Evolutionary conservation across 1,140 invertebrate genomes (phyloP), one percentile per base, ranked within the genome.

Genomic region (Cherax quadricarinatus): DNA sequence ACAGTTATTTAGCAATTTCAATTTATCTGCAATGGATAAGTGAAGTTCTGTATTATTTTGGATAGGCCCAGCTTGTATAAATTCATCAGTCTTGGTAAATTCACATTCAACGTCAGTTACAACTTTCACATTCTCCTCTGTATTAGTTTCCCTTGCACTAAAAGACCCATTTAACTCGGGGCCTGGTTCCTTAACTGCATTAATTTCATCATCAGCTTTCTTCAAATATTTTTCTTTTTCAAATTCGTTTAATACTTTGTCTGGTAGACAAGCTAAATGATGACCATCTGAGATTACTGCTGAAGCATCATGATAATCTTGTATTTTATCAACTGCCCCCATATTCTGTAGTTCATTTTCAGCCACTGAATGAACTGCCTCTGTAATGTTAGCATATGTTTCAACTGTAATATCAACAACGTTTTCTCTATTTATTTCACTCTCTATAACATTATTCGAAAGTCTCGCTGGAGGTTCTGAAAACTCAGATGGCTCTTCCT

Each of bases 1-100:
- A 88, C 81, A 87, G 49, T 88, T 80, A 57, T 62, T 88, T 53
- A 88, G 78, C 53, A 92, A 84, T 41, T 84, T 88, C 41, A 88
- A 70, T 57, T 84, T 88, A 53, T 92, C 91, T 75, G 91, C 83
- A 75, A 87, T 92, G 7, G 91, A 92, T 30, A 48, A 14, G 73
- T 92, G 78, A 41, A 92, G 66, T 78, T 30, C 70, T 30, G 12
- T 30, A 30, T 75, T 75, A 21, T 30, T 75, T 75, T 75, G 70
- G n/a, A 75, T 9, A 75, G 70, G 30, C 1, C 21, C 70, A 75
- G 24, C 24, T 75, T 10, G n/a, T 30, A 4, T 75, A 75, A 18
- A 18, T 70, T 75, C 70, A 10, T n/a, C 21, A 30, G n/a, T 4
- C 24, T 30, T 75, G 6, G n/a, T 5, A 30, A 30, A 75, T 75